Percentiles rank a stretch among this genome's conserved stretches.
Conservation (phyloP, 2,113 vertebrate genomes). For the Caranx ignobilis region DNA sequence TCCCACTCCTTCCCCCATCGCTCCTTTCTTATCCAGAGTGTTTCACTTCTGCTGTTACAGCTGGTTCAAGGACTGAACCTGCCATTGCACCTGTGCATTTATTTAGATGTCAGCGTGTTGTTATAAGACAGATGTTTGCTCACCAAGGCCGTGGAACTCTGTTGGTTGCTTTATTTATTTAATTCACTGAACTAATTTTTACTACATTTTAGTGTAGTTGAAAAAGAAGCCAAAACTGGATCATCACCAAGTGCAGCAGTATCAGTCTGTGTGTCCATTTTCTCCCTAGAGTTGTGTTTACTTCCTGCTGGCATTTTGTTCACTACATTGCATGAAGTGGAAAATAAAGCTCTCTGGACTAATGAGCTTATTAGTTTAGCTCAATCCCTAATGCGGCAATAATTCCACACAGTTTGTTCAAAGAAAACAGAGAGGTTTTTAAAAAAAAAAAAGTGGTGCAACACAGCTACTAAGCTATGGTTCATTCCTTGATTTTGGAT, state of each 20-base stretch:
- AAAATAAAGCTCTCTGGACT: not conserved
- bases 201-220: not conserved
- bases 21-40: constrained; percentile 2
- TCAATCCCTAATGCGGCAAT: not conserved
- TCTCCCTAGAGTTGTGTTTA: not conserved
- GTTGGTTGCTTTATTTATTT: not conserved
- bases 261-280: not conserved
- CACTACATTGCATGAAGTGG: not conserved
- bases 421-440: not conserved
- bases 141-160: not conserved
- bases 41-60: not conserved
- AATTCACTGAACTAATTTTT: not conserved
- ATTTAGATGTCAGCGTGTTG: not conserved
- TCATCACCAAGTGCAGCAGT: not conserved
- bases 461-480: not conserved
- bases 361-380: not conserved
- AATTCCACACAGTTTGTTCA: not conserved
- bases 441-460: not conserved
- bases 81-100: not conserved
- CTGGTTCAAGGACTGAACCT: not conserved
- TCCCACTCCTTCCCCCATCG: too few relatives aligned
- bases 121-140: not conserved
- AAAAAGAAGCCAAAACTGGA: not conserved
- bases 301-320: not conserved
- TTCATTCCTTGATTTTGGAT: too few relatives aligned